These are phyloP conservation scores for Chloroclystis v-ata DNA, from an alignment of 2,888 invertebrate genomes.

Conservation along the genomic window DNA sequence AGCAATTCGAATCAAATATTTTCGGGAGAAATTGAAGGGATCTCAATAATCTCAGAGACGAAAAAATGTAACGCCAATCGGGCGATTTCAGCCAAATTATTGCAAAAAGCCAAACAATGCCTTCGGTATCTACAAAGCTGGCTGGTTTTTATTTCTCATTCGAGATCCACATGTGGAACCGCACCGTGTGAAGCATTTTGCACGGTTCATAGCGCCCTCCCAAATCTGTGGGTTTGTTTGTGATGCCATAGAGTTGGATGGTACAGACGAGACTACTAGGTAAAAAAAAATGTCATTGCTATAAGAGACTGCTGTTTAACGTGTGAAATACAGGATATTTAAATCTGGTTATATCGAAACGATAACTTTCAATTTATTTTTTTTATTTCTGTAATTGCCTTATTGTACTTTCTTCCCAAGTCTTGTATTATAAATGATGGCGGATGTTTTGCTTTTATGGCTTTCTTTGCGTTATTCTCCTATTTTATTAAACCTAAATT, in stretches of 20 bases:
- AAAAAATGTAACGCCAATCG: conserved; percentile 5
- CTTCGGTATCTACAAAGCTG: conserved; percentile 22
- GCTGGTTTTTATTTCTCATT: conserved; percentile 32
- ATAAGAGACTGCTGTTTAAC: too few species aligned
- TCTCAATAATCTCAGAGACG: background rate
- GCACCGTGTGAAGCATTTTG: conserved; percentile 61
- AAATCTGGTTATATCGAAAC: too few species aligned
- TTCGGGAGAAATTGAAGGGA: background rate
- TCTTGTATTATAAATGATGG: too few species aligned
- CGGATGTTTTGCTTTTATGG: too few species aligned
- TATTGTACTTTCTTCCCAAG: too few species aligned
- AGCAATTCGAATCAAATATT: too few species aligned
- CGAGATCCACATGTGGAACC: conserved; percentile 38
- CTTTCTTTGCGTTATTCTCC: too few species aligned
- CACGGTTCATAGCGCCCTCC: conserved; percentile 44
- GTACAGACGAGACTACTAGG: background rate
- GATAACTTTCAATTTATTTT: too few species aligned
- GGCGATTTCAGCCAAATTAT: conserved; percentile 8
- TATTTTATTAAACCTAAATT: too few species aligned
- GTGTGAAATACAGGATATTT: too few species aligned
- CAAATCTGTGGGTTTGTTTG: conserved; percentile 43
- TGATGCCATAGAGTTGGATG: conserved; percentile 25
- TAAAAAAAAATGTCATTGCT: background rate
- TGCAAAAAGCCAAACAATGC: conserved; percentile 18
- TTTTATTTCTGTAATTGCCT: too few species aligned